phyloP scores from a whole-genome alignment of 2,888 invertebrate genomes.

The Nesidiocoris tenuis region DNA sequence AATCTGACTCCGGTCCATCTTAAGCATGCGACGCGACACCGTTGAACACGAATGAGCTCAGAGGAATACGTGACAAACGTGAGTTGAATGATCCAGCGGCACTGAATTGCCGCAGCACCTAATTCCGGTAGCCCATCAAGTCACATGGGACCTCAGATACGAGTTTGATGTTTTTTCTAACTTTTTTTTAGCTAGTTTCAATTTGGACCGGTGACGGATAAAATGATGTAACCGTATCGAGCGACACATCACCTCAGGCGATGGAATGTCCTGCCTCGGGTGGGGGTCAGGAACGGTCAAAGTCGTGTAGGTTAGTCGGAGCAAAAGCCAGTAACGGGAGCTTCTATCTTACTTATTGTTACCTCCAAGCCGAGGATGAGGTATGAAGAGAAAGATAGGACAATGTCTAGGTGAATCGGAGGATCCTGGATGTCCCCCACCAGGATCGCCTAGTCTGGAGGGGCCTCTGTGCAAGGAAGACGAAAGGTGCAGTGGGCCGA shows the following conservation, averaged over 20 bases:
- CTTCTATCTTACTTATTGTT: background rate
- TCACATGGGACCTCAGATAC: no score
- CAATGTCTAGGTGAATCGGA: constrained; percentile 6
- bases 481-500: background rate
- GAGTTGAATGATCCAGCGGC: background rate
- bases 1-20: background rate
- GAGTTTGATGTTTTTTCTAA: no score
- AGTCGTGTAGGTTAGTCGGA: constrained; percentile 30
- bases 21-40: background rate
- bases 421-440: background rate
- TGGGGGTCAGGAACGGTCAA: constrained; percentile 8
- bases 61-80: background rate
- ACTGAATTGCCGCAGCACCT: no score
- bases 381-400: background rate
- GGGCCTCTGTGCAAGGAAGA: constrained; percentile 1
- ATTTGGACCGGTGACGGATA: no score
- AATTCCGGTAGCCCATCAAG: no score
- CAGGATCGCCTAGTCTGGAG: constrained; percentile 1
- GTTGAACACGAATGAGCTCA: background rate
- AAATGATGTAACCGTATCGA: background rate
- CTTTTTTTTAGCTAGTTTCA: no score
- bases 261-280: background rate
- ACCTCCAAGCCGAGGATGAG: background rate
- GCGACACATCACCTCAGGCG: background rate
- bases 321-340: constrained; percentile 24